A percentile compares a stretch with the other conserved stretches of the same genome.
Conservation (phyloP, 1,140 invertebrate genomes). For the Neodiprion lecontei region DNA sequence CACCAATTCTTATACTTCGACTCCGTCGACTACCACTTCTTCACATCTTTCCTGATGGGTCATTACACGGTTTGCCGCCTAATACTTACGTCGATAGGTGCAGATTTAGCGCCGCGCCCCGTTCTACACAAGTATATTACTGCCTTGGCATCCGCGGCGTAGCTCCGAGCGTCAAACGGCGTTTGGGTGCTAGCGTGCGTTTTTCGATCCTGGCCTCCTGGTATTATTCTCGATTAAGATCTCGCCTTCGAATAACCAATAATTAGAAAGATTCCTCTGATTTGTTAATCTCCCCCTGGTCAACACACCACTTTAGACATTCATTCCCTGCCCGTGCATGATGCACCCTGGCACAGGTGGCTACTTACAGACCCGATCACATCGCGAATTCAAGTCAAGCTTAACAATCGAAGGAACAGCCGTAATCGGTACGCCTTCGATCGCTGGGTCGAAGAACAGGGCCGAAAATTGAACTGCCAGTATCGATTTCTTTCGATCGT, state of each 20-base stretch:
- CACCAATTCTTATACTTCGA: no score
- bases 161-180: slow-evolving; percentile 1
- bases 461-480: no score
- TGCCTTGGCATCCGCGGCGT: background rate
- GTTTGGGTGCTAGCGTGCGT: background rate
- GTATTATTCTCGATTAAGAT: background rate
- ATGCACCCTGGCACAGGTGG: no score
- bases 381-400: no score
- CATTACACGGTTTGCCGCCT: slow-evolving; percentile 4
- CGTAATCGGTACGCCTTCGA: no score
- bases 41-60: background rate
- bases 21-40: background rate
- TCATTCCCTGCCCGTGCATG: no score
- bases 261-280: background rate
- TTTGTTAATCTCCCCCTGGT: background rate
- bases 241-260: background rate
- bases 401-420: no score
- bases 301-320: no score
- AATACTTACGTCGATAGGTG: slow-evolving; percentile 5
- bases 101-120: slow-evolving; percentile 1
- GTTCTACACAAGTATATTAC: slow-evolving; percentile 7
- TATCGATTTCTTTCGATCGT: no score
- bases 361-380: no score
- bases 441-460: no score
- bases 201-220: background rate